Evolutionary conservation across 2,797 vertebrate species (phyloP).

Genomic region (Ceryle rudis): DNA sequence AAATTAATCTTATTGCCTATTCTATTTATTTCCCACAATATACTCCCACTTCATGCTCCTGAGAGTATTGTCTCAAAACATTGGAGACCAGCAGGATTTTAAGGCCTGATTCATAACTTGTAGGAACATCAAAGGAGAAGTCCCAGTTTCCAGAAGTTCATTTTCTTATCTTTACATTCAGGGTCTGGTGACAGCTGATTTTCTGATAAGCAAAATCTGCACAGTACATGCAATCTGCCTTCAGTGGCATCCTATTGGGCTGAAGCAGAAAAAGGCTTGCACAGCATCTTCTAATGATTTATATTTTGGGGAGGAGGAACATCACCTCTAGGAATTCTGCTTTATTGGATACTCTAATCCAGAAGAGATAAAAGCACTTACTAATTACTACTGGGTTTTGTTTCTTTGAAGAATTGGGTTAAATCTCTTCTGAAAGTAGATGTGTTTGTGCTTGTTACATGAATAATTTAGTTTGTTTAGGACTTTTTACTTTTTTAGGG

Average conservation of each 20-base stretch:
- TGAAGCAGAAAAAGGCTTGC: background rate
- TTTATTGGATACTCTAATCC: conserved; percentile 39
- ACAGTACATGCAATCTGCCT: background rate
- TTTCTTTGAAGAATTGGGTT: conserved; percentile 73
- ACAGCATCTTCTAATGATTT: conserved; percentile 12
- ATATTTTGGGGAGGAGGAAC: conserved; percentile 30
- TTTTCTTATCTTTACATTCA: background rate
- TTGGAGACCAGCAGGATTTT: background rate
- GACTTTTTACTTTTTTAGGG: background rate
- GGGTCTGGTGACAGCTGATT: background rate
- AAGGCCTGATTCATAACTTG: background rate
- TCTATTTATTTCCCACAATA: background rate
- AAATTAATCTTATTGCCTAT: background rate
- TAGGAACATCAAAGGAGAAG: background rate
- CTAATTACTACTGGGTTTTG: conserved; percentile 67
- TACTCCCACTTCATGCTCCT: background rate
- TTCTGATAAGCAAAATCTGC: background rate
- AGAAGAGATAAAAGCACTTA: conserved; percentile 65
- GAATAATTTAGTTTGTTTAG: conserved; percentile 72
- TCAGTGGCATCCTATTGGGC: background rate
- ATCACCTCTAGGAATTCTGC: conserved; percentile 63
- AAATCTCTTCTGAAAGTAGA: conserved; percentile 56
- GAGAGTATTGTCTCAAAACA: background rate
- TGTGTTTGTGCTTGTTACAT: conserved; percentile 55
- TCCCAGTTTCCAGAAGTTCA: background rate